Base-by-base conservation (phyloP, 1,140 invertebrate species). In the Vanessa atalanta region DNA sequence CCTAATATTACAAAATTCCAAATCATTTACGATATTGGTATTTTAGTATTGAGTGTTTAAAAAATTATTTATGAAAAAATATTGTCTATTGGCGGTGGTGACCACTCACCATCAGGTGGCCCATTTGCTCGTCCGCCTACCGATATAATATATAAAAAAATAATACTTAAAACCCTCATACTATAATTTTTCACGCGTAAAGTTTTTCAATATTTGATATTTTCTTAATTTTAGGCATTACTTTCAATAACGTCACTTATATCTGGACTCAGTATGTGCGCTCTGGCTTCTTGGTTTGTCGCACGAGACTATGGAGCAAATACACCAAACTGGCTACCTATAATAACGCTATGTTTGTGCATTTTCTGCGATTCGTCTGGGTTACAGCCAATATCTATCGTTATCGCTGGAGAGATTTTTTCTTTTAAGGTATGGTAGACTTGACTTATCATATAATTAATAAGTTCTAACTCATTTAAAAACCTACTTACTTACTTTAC, bases 331-430 rank as follows among this genome's bases (percentile, higher is more conserved):
- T 92, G 88, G 88, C 68, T 92, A 8, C 89, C 90, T 0, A 72
- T 91, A 11, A 47, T 78, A 9, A 83, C 88, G 0, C 69, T 92
- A 3, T 91, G 90, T 47, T 37, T 92, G 3, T 86, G 86, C 67
- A 91, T 92, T 57, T 90, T 92, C 75, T 91, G 88, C 53, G 90
- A 92, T 66, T 75, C 88, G 0, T 81, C 83, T 8, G 90, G 90
- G 2, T 69, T 91, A 12, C 83, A 84, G 57, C 88, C 89, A 0
- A 73, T 90, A n/a, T 87, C 88, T 9, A 69, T 92, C 14, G 79
- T 92, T 0, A 63, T 92, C 6, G 80, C 80, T 31, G 84, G 85
- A 16, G 90, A 92, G 69, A 88, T 92, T 63, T 90, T 92, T 75
- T 91, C 90, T 13, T 91, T 84, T 70, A 88, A 91, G 83, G 90